These are phyloP conservation scores for Cephalopachus bancanus DNA, from an alignment of 2,797 vertebrate genomes.

Conservation along the genomic window DNA sequence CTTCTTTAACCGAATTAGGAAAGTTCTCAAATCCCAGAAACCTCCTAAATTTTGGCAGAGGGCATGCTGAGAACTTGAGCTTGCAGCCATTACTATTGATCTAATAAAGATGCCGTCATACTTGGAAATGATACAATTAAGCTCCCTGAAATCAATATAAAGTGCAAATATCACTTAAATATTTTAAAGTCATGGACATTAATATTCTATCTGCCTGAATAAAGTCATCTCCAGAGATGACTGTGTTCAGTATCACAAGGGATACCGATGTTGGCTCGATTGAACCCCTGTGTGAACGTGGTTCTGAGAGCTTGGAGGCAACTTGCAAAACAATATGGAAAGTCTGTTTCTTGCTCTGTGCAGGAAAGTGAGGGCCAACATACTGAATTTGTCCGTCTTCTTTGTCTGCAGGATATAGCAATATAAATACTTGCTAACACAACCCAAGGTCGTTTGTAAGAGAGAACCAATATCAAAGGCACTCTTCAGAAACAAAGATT, in stretches of 20 bases:
- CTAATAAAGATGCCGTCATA: slow-evolving; percentile 54
- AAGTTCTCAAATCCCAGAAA: slow-evolving; percentile 18
- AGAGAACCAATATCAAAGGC: not conserved
- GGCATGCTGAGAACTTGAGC: slow-evolving; percentile 40
- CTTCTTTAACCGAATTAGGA: not conserved
- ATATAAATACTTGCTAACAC: not conserved
- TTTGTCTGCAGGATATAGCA: not conserved
- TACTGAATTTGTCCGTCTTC: not conserved
- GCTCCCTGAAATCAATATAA: slow-evolving; percentile 52
- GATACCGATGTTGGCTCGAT: not conserved
- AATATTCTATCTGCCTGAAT: slow-evolving; percentile 24
- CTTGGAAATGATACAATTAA: slow-evolving; percentile 65
- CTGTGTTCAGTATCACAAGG: not conserved
- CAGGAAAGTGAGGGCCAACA: not conserved
- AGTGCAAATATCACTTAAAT: slow-evolving; percentile 64
- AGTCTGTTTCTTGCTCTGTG: not conserved
- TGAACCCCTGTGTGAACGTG: not conserved
- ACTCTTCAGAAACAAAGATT: slow-evolving; percentile 47
- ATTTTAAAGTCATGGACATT: slow-evolving; percentile 61
- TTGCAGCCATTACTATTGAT: slow-evolving; percentile 43
- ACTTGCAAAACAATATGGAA: not conserved
- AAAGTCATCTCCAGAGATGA: slow-evolving; percentile 1
- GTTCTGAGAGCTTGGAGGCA: not conserved
- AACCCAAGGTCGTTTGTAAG: not conserved
- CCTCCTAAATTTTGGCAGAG: slow-evolving; percentile 54